phyloP scores from a whole-genome alignment of 1,140 invertebrate species.

The Pseudachorutes palmiensis region DNA sequence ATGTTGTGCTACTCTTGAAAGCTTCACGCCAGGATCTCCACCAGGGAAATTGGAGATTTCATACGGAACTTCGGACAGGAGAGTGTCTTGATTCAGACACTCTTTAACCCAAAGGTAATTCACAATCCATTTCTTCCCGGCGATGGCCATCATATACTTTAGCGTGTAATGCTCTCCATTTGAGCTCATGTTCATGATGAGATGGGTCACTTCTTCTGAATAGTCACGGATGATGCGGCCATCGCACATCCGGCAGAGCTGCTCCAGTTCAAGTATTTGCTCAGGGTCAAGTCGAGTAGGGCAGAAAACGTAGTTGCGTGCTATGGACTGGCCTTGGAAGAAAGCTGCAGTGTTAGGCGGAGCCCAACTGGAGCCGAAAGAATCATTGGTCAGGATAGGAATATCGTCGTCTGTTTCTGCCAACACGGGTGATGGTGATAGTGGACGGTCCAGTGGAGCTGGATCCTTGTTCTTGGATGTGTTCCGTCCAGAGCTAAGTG shows the following conservation, averaged over 20 bases:
- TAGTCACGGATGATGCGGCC: slow-evolving; percentile 13
- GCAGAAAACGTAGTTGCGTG: slow-evolving; percentile 23
- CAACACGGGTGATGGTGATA: background rate
- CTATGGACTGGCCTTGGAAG: background rate
- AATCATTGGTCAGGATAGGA: background rate
- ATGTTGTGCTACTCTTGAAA: background rate
- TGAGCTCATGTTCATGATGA: slow-evolving; percentile 22
- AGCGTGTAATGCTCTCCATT: slow-evolving; percentile 28
- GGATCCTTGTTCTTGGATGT: background rate
- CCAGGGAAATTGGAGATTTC: slow-evolving; percentile 1
- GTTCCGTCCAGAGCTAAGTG: background rate
- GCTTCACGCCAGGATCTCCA: background rate
- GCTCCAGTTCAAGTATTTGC: slow-evolving; percentile 16
- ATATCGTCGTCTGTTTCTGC: background rate
- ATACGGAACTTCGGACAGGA: slow-evolving; percentile 13
- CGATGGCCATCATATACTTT: slow-evolving; percentile 35
- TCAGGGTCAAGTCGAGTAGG: slow-evolving; percentile 21
- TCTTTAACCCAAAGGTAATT: slow-evolving; percentile 28
- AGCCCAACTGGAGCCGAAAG: background rate
- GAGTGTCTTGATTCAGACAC: slow-evolving; percentile 16
- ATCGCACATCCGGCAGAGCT: slow-evolving; percentile 23
- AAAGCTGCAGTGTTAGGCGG: background rate
- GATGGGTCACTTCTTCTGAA: slow-evolving; percentile 26
- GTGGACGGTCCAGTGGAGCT: background rate
- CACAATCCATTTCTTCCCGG: slow-evolving; percentile 34